Evolutionary conservation across 2,888 invertebrate genomes (phyloP), one percentile per base, ranked within the genome.

Genomic region (Troilus luridus): DNA sequence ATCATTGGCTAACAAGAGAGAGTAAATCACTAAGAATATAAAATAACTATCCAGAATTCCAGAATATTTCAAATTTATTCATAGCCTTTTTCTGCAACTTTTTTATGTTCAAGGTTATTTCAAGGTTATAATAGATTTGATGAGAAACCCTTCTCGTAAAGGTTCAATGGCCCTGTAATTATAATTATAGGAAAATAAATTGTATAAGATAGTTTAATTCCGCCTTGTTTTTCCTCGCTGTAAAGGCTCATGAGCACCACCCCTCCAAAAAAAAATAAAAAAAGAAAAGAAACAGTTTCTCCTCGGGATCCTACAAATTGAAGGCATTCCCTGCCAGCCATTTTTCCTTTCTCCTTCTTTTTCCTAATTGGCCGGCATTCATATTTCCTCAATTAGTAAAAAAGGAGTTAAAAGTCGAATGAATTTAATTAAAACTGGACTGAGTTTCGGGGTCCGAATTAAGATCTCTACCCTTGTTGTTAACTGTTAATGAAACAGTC

Each of bases 321-420:
- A 85, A 85, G 85, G 56, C 56, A 85, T 85, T 85, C 56, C 56
- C 56, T n/a, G 1, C n/a, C 85, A n/a, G n/a, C 54, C 56, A 85
- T 85, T 85, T 85, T 85, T 56, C 85, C n/a, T 81, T 81, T 81
- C 81, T 81, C 21, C 81, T 54, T 81, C 54, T 81, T 54, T 58
- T 85, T 85, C 85, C n/a, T 85, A 85, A 85, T 85, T 85, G 85
- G 85, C 85, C 85, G 85, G 85, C 85, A 56, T 85, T 85, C 85
- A 85, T 85, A 85, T 85, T 85, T 85, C 56, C 85, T 58, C 56
- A 85, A 85, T 85, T 85, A 85, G 85, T 85, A 85, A 77, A 77
- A 72, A 77, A 85, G 85, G 85, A 85, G 85, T 85, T 85, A 85
- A 85, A 85, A 85, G 85, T 85, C 85, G 56, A 85, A 85, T 85